Percentiles rank a stretch among this genome's conserved stretches.
These are phyloP conservation scores for Hylaeus volcanicus DNA, from an alignment of 1,140 invertebrate genomes.

Conservation along the genomic window DNA sequence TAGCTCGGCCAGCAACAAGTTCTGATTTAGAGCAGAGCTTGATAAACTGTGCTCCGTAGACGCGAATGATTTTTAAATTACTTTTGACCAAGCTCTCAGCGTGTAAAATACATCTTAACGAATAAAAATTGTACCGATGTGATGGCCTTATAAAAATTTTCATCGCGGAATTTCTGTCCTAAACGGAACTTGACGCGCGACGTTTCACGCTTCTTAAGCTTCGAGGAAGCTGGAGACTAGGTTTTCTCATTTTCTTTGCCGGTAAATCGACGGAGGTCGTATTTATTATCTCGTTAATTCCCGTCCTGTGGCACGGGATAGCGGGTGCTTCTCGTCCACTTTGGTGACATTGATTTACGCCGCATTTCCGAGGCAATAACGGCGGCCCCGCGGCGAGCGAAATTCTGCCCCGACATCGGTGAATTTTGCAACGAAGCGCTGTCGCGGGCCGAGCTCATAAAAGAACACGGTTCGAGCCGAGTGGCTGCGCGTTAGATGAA, in stretches of 20 bases:
- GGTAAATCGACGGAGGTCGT: constrained; percentile 28
- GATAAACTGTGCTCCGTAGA: too few species aligned
- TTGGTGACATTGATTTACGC: constrained; percentile 47
- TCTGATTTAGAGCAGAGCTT: too few species aligned
- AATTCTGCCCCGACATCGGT: background rate
- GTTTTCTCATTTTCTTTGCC: background rate
- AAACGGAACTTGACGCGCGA: too few species aligned
- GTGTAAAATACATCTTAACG: too few species aligned
- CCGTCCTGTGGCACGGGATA: constrained; percentile 3
- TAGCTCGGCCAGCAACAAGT: too few species aligned
- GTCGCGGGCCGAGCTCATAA: constrained; percentile 12
- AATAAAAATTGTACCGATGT: too few species aligned
- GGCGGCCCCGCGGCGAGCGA: background rate
- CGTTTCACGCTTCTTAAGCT: too few species aligned
- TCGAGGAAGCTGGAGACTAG: too few species aligned
- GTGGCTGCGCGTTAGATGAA: background rate
- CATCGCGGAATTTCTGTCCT: too few species aligned
- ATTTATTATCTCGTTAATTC: constrained; percentile 61
- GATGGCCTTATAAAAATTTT: background rate
- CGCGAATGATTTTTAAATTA: too few species aligned
- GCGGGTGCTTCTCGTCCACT: constrained; percentile 14
- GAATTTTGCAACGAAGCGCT: background rate
- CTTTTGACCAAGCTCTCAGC: too few species aligned
- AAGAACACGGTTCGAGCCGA: background rate
- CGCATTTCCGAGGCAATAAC: constrained; percentile 42